phyloP scores from a whole-genome alignment of 2,888 invertebrate species.

The Conistra vaccinii region DNA sequence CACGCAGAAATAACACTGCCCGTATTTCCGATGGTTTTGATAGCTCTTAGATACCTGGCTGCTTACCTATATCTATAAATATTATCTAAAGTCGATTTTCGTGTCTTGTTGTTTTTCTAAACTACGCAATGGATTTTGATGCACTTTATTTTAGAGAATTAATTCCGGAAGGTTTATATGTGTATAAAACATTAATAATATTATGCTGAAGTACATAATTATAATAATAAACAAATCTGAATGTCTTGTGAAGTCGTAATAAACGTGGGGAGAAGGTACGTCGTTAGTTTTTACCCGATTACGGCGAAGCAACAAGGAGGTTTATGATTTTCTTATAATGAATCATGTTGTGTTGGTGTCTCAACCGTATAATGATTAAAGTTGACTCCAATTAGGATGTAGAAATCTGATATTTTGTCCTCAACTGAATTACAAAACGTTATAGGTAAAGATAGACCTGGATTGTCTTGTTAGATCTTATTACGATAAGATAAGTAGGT shows the following conservation, averaged over 20 bases:
- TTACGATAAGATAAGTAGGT: slow-evolving; percentile 27
- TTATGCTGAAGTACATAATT: too few relatives aligned
- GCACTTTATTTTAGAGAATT: neutral
- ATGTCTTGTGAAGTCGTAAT: neutral
- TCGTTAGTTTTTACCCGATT: too few relatives aligned
- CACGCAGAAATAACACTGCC: neutral
- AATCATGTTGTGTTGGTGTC: neutral
- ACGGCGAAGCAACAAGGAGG: too few relatives aligned
- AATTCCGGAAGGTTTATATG: too few relatives aligned
- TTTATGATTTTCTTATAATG: neutral
- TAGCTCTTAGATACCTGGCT: neutral
- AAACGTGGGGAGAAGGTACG: neutral
- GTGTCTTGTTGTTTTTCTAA: neutral
- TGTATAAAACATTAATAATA: neutral
- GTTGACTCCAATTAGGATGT: neutral
- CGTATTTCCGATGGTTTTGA: neutral
- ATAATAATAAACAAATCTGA: neutral
- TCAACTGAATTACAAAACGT: slow-evolving; percentile 19
- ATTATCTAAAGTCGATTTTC: neutral
- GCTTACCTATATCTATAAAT: neutral
- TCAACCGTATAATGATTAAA: neutral
- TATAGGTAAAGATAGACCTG: slow-evolving; percentile 32
- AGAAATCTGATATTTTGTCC: neutral
- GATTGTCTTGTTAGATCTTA: slow-evolving; percentile 26
- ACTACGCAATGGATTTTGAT: neutral